These are phyloP conservation scores for Gopherus flavomarginatus DNA, from an alignment of 2,113 vertebrate species.

Conservation along the genomic window DNA sequence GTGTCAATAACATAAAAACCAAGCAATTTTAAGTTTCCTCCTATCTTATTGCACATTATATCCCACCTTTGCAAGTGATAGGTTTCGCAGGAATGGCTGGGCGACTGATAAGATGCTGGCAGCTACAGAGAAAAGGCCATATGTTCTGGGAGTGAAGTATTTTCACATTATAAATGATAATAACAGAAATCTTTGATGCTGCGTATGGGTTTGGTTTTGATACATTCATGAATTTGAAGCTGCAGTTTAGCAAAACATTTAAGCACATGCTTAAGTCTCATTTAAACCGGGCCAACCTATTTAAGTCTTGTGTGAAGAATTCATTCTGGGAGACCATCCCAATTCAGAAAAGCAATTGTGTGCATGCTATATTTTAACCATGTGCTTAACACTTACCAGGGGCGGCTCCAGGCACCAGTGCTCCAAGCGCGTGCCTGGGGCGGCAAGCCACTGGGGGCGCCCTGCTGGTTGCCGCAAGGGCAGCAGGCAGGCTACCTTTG, in stretches of 20 bases:
- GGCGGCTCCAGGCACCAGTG: too few relatives aligned
- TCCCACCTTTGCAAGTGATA: not conserved
- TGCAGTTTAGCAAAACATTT: not conserved
- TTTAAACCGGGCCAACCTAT: not conserved
- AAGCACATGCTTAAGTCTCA: not conserved
- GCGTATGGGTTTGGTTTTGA: not conserved
- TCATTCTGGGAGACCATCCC: not conserved
- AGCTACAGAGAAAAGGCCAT: conserved; percentile 7
- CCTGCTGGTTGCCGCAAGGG: too few relatives aligned
- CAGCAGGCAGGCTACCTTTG: too few relatives aligned
- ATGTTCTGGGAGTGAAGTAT: not conserved
- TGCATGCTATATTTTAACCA: not conserved
- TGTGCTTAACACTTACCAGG: not conserved
- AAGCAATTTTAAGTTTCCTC: not conserved
- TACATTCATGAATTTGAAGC: not conserved
- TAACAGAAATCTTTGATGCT: not conserved
- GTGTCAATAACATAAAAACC: conserved; percentile 38
- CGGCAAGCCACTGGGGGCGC: too few relatives aligned
- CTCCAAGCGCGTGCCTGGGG: too few relatives aligned
- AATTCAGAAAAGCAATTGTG: not conserved
- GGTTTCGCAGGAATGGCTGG: not conserved
- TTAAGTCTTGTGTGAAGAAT: not conserved
- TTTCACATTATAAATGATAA: conserved; percentile 18
- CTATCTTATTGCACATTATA: not conserved
- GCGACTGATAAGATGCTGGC: not conserved